A percentile compares a stretch with the other conserved stretches of the same genome.
phyloP scores from a whole-genome alignment of 2,113 vertebrate species.

The Lycocorax pyrrhopterus region DNA sequence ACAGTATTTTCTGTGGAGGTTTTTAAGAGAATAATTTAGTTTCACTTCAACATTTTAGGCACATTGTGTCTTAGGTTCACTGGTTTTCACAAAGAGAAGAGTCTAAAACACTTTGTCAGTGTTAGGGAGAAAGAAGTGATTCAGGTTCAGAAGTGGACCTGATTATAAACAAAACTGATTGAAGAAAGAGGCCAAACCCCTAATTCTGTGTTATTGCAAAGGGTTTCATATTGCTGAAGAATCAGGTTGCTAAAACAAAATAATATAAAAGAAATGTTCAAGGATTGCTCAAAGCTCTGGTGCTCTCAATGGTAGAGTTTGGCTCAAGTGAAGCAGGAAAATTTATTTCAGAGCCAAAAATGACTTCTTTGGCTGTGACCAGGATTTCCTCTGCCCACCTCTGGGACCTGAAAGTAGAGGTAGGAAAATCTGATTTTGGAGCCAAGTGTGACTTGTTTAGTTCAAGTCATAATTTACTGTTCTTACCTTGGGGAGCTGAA shows the following conservation, averaged over 20 bases:
- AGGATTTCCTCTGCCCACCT: conserved; percentile 81
- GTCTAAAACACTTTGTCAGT: background rate
- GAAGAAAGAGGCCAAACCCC: background rate
- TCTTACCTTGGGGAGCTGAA: conserved; percentile 67
- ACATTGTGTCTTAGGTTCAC: fast-evolving
- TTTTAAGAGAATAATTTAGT: background rate
- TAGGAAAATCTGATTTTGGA: conserved; percentile 81
- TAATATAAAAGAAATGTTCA: conserved; percentile 60
- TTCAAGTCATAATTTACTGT: conserved; percentile 76
- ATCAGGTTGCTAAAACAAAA: conserved; percentile 66
- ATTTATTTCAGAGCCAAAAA: conserved; percentile 76
- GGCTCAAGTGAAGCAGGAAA: conserved; percentile 73
- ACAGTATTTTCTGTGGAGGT: background rate
- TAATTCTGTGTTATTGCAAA: conserved; percentile 48
- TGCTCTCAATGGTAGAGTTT: conserved; percentile 60
- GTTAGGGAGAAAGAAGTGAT: background rate
- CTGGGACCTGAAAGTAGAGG: conserved; percentile 76
- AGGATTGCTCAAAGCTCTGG: conserved; percentile 63
- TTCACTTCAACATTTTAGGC: background rate
- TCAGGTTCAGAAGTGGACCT: background rate
- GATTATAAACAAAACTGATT: background rate
- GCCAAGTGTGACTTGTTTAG: conserved; percentile 79
- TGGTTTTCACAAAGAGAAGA: background rate
- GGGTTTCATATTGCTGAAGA: conserved; percentile 44
- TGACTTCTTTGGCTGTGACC: conserved; percentile 78